Conservation (phyloP, 2,888 invertebrate genomes). For the Ophion costatus region DNA sequence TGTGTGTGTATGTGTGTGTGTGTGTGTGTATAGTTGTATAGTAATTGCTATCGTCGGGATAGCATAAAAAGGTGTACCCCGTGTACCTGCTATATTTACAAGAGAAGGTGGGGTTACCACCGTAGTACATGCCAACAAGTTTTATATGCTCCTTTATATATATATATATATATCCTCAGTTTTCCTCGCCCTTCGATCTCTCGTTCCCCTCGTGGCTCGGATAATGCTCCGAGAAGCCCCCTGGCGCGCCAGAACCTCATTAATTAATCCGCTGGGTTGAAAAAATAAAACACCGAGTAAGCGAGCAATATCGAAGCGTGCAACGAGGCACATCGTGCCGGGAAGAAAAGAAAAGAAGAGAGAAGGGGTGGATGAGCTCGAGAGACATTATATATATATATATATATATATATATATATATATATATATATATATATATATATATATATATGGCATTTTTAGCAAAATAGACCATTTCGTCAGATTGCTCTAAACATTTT, state of each 20-base stretch:
- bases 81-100: constrained; percentile 67
- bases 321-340: constrained; percentile 34
- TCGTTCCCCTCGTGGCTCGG: constrained; percentile 67
- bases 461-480: no score
- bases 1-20: neutral
- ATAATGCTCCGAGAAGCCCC: constrained; percentile 74
- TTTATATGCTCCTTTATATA: constrained; percentile 59
- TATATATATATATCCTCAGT: constrained; percentile 24
- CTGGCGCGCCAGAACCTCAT: constrained; percentile 71
- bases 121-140: constrained; percentile 58
- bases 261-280: constrained; percentile 76
- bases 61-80: constrained; percentile 57
- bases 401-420: neutral
- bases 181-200: constrained; percentile 50
- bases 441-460: no score
- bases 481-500: no score
- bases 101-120: constrained; percentile 51
- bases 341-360: constrained; percentile 34
- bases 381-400: constrained; percentile 18
- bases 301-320: constrained; percentile 51
- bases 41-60: constrained; percentile 61
- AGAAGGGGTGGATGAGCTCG: constrained; percentile 27
- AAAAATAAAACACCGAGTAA: constrained; percentile 42
- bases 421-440: neutral
- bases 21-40: constrained; percentile 18